Evolutionary conservation across 2,888 invertebrate species (phyloP).

Genomic region (Balanococcus diminutus): DNA sequence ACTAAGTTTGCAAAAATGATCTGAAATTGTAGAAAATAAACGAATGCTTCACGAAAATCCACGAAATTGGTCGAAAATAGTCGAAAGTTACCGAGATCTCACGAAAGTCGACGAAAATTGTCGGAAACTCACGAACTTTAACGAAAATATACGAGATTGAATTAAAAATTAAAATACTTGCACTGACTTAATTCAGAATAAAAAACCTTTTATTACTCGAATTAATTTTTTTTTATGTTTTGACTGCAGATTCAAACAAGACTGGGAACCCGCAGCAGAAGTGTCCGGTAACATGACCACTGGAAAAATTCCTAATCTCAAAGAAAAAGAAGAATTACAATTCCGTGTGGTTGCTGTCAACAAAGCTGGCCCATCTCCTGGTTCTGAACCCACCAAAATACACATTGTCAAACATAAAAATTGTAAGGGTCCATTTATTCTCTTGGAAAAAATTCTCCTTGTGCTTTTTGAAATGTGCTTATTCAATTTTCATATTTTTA

Average conservation of each 20-base stretch:
- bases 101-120: too few species aligned
- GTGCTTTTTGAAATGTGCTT: background rate
- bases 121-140: too few species aligned
- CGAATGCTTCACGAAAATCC: too few species aligned
- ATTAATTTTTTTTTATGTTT: conserved; percentile 22
- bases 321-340: conserved; percentile 89
- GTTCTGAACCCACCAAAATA: conserved; percentile 88
- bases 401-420: conserved; percentile 87
- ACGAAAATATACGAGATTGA: too few species aligned
- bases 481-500: conserved; percentile 57
- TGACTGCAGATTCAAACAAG: conserved; percentile 68
- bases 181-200: background rate
- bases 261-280: conserved; percentile 89
- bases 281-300: conserved; percentile 76
- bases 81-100: too few species aligned
- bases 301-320: conserved; percentile 82
- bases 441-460: background rate
- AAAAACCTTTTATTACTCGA: background rate
- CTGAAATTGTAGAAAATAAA: too few species aligned
- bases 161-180: too few species aligned
- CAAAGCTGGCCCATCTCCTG: conserved; percentile 88
- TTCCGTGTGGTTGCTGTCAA: conserved; percentile 91
- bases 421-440: conserved; percentile 68
- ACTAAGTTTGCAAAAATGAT: too few species aligned
- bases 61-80: too few species aligned